phyloP scores from a whole-genome alignment of 2,888 invertebrate genomes.

The Erynnis tages region DNA sequence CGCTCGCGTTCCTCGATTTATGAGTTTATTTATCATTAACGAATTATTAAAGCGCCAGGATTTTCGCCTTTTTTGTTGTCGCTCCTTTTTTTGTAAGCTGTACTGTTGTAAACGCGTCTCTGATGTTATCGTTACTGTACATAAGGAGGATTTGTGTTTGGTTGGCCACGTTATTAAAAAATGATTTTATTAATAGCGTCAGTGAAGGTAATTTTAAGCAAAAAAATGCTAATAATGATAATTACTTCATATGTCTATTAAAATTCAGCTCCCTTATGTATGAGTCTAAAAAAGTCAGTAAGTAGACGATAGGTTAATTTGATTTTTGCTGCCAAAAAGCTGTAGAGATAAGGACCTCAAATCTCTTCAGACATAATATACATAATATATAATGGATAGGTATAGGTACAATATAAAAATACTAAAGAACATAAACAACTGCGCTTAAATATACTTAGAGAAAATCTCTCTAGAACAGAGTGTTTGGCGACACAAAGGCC shows the following conservation, averaged over 20 bases:
- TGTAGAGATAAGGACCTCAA: too few relatives aligned
- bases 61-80: constrained; percentile 59
- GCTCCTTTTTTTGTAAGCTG: constrained; percentile 51
- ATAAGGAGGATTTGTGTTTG: constrained; percentile 22
- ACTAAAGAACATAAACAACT: too few relatives aligned
- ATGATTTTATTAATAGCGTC: background rate
- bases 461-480: constrained; percentile 46
- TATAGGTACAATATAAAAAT: too few relatives aligned
- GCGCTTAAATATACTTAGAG: too few relatives aligned
- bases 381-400: too few relatives aligned
- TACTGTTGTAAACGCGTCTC: constrained; percentile 48
- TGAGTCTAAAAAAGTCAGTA: too few relatives aligned
- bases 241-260: too few relatives aligned
- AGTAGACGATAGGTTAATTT: too few relatives aligned
- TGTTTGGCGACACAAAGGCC: constrained; percentile 45
- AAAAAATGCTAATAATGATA: background rate
- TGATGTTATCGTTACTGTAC: constrained; percentile 66
- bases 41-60: constrained; percentile 77
- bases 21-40: constrained; percentile 83
- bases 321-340: too few relatives aligned
- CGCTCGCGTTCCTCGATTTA: constrained; percentile 73
- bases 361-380: too few relatives aligned
- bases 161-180: constrained; percentile 14
- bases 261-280: too few relatives aligned
- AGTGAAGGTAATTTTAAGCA: background rate